Percentiles rank a stretch among this genome's conserved stretches.
These are phyloP conservation scores for Nibea albiflora DNA, from an alignment of 2,113 vertebrate species.

Conservation along the genomic window DNA sequence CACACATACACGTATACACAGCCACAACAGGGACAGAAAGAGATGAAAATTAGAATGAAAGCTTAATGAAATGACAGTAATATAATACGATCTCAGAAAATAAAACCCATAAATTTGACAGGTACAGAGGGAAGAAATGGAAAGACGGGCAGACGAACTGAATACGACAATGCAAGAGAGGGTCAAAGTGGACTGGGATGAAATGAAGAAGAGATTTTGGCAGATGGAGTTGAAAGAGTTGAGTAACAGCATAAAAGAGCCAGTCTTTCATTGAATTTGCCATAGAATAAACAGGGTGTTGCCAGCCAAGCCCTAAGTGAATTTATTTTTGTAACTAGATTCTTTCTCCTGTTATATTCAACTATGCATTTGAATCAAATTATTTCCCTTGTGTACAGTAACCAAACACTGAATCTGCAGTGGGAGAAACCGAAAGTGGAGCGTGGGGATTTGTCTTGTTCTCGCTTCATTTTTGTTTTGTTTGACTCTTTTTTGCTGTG, in stretches of 20 bases:
- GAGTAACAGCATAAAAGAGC: conserved; percentile 37
- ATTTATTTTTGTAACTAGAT: conserved; percentile 63
- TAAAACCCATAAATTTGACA: neutral
- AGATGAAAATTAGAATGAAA: conserved; percentile 9
- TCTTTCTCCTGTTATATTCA: conserved; percentile 38
- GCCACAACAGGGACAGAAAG: conserved; percentile 34
- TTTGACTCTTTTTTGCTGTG: neutral
- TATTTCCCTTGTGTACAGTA: conserved; percentile 20
- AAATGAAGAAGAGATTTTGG: conserved; percentile 10
- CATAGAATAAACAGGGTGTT: conserved; percentile 74
- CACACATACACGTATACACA: conserved; percentile 54
- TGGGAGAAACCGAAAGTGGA: neutral
- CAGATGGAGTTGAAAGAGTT: conserved; percentile 16
- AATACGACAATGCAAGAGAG: neutral
- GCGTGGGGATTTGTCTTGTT: neutral
- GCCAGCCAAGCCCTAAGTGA: conserved; percentile 51
- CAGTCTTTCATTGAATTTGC: conserved; percentile 63
- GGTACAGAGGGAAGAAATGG: neutral
- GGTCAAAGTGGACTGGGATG: conserved; percentile 12
- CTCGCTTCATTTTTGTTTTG: neutral
- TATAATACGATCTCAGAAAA: neutral
- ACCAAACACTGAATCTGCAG: conserved; percentile 7
- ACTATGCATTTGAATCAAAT: conserved; percentile 30
- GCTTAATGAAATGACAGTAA: neutral
- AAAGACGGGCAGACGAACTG: neutral